Base-by-base conservation (phyloP, 2,113 vertebrate species). In the Setophaga coronata region DNA sequence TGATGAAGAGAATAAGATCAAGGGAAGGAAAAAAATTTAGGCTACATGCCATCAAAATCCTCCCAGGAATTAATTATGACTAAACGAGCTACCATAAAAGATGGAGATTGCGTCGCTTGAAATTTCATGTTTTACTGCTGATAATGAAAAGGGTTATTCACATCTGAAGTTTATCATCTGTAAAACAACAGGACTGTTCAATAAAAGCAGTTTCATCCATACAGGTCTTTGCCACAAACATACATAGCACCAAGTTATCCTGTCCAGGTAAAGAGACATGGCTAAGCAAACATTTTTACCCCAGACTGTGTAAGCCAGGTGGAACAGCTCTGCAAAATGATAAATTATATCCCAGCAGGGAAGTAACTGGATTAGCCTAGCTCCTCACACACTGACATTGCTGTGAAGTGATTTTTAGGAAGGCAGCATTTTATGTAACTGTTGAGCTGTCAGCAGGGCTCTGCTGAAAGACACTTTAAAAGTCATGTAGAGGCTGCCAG, bases 361-460 rank as follows among this genome's bases (percentile, higher is more conserved):
- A 91, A 76, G 53, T 57, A 94, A 85, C 82, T 64, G 60, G 71
- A 91, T 94, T 88, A 56, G 70, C 47, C 60, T 26, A 91, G 72
- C 56, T 83, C 60, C 72, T 94, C 85, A 78, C 0, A 12, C 58
- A 62, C 33, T 3, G 6, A 43, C 56, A 65, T 60, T 64, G 60
- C 83, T 72, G 69, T 31, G 56, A 94, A 95, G 51, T 25, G 88
- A 93, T 81, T 87, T 93, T 96, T 64, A 90, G 76, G 77, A 92
- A 89, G 72, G 60, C 36, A 89, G 76, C 72, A 56, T 86, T 92
- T 95, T 90, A 95, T 71, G 0, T 64, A 95, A 86, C 69, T 79
- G 80, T 74, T 71, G 92, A 96, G 80, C 72, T 95, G 82, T 78
- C 92, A 94, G 93, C 65, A 33, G 48, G 76, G 73, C 69, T 96